Base-by-base conservation (phyloP, 2,888 invertebrate genomes). In the Smittia aterrima region DNA sequence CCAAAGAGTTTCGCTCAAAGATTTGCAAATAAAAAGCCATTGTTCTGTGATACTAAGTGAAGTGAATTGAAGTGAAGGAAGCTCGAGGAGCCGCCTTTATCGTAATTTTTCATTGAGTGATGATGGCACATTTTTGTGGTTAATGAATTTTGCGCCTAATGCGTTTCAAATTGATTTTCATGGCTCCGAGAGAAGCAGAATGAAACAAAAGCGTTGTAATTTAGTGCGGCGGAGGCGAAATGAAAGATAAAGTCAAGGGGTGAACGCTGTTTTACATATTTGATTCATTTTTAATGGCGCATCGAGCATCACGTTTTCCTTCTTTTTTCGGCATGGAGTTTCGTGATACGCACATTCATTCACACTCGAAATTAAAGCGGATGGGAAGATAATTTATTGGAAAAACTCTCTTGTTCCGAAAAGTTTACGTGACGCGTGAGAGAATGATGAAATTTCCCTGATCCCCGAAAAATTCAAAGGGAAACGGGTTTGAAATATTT, bases 281-380 rank as follows among this genome's bases (percentile, higher is more conserved):
- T 68, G 68, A 68, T 68, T 68, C 68, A 47, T 68, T 68, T 68
- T 68, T 68, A 68, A 68, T 68, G 38, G 68, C 68, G 38, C 47
- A 24, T 32, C 47, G 68, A 68, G n/a, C n/a, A 47, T 68, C 68
- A 68, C 68, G 68, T 68, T 68, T 47, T 47, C 1, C 20, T n/a
- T n/a, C n/a, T n/a, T n/a, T n/a, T n/a, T n/a, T 4, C n/a, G 27
- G 66, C 41, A 68, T 68, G 32, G 41, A 20, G n/a, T n/a, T n/a
- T n/a, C n/a, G 38, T 24, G 41, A 68, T 68, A 68, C 68, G 68
- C 40, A 67, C 41, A 67, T 67, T 67, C 40, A 40, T 16, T 22
- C 68, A 68, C 68, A 47, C 22, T 41, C 40, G 18, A 16, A 16
- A 38, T 7, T 3, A 62, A 25, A 62, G 13, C n/a, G 40, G 24